Evolutionary conservation across 1,140 invertebrate species (phyloP).

Genomic region (Antheraea pernyi): DNA sequence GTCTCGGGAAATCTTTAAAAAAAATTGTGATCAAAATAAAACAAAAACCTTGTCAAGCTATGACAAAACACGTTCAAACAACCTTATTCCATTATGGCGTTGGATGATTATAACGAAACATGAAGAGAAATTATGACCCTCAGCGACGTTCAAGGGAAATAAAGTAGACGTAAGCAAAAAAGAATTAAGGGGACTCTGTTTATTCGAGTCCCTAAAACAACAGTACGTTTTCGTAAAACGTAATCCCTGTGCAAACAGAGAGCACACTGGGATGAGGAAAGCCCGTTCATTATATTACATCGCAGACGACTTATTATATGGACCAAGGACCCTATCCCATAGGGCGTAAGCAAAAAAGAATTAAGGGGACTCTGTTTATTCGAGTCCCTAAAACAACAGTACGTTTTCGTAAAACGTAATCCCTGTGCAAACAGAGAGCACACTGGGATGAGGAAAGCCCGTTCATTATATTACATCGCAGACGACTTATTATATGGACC

Average conservation of each 20-base stretch:
- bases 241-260: neutral
- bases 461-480: neutral
- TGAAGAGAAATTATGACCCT: neutral
- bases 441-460: neutral
- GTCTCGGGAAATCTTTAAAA: too few relatives aligned
- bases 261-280: neutral
- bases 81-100: neutral
- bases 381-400: neutral
- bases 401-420: neutral
- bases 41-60: too few relatives aligned
- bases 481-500: neutral
- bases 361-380: neutral
- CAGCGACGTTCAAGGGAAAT: neutral
- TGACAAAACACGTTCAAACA: neutral
- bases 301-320: neutral
- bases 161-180: constrained; percentile 1
- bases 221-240: neutral
- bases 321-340: neutral
- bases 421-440: neutral
- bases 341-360: neutral
- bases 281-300: neutral
- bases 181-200: neutral
- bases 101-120: neutral
- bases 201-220: neutral
- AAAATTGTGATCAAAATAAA: too few relatives aligned